A percentile compares a stretch with the other conserved stretches of the same genome.
phyloP scores from a whole-genome alignment of 2,888 invertebrate species.

The Dascillus cervinus region DNA sequence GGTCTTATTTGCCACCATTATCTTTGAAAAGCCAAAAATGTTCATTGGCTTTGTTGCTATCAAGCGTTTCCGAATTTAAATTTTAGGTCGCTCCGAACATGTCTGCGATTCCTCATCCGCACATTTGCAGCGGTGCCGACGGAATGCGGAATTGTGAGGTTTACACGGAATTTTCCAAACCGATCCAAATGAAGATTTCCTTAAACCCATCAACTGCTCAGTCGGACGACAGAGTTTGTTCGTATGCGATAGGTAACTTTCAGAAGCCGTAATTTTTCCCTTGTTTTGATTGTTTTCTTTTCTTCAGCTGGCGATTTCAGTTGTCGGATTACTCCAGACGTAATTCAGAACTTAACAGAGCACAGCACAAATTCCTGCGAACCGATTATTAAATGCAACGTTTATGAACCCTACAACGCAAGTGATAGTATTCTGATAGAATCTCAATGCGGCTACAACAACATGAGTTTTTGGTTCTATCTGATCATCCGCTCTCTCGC shows the following conservation, averaged over 20 bases:
- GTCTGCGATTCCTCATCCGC: constrained; percentile 47
- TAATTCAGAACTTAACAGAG: constrained; percentile 34
- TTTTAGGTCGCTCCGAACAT: too few relatives aligned
- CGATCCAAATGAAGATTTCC: constrained; percentile 47
- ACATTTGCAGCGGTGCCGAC: constrained; percentile 54
- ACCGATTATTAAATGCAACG: constrained; percentile 62
- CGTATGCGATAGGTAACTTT: constrained; percentile 53
- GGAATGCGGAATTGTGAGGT: constrained; percentile 61
- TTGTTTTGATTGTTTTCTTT: constrained; percentile 1
- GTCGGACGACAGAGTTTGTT: constrained; percentile 49
- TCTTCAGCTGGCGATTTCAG: constrained; percentile 45
- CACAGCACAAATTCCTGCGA: constrained; percentile 45
- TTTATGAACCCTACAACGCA: constrained; percentile 63
- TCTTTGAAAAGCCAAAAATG: too few relatives aligned
- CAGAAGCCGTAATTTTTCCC: neutral
- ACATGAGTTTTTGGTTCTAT: constrained; percentile 64
- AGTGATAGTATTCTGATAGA: constrained; percentile 52
- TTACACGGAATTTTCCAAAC: constrained; percentile 49
- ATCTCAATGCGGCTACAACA: constrained; percentile 65
- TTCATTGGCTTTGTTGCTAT: too few relatives aligned
- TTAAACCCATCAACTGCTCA: constrained; percentile 44
- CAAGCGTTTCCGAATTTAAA: too few relatives aligned
- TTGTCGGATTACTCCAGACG: constrained; percentile 54
- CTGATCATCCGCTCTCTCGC: constrained; percentile 60
- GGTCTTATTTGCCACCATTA: too few relatives aligned